phyloP scores from a whole-genome alignment of 2,797 vertebrate species.

The Coregonus ussuriensis region DNA sequence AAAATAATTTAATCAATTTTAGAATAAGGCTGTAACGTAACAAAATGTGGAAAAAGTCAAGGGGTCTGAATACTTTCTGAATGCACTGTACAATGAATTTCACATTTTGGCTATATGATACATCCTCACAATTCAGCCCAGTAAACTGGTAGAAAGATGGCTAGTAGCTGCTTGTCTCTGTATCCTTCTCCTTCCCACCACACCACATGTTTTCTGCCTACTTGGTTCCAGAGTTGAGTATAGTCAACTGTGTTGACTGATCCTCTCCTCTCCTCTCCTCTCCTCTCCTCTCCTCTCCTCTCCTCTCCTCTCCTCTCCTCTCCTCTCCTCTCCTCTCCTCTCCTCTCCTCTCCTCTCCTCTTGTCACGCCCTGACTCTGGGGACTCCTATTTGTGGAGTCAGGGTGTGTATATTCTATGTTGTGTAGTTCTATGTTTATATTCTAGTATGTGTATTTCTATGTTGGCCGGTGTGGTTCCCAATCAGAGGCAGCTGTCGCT shows the following conservation, averaged over 20 bases:
- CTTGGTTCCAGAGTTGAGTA: not conserved
- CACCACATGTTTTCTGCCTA: not conserved
- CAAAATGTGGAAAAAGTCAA: no score
- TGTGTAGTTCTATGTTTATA: no score
- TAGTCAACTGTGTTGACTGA: conserved; percentile 15
- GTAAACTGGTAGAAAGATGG: not conserved
- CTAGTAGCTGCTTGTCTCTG: not conserved
- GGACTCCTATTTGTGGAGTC: no score
- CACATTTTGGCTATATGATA: not conserved
- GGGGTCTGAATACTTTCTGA: no score
- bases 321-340: conserved; percentile 4
- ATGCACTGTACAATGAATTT: no score
- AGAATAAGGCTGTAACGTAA: no score
- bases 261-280: conserved; percentile 44
- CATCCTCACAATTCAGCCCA: not conserved
- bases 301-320: conserved; percentile 20
- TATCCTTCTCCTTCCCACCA: not conserved
- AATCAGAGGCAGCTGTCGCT: no score
- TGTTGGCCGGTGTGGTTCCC: no score
- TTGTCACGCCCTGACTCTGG: no score
- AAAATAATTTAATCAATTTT: no score
- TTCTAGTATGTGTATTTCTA: no score
- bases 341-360: not conserved
- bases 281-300: not conserved
- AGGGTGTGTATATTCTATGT: no score